Percentiles rank a stretch among this genome's conserved stretches.
These are phyloP conservation scores for Rhinolophus sinicus DNA, from an alignment of 2,113 vertebrate genomes.

Conservation along the genomic window DNA sequence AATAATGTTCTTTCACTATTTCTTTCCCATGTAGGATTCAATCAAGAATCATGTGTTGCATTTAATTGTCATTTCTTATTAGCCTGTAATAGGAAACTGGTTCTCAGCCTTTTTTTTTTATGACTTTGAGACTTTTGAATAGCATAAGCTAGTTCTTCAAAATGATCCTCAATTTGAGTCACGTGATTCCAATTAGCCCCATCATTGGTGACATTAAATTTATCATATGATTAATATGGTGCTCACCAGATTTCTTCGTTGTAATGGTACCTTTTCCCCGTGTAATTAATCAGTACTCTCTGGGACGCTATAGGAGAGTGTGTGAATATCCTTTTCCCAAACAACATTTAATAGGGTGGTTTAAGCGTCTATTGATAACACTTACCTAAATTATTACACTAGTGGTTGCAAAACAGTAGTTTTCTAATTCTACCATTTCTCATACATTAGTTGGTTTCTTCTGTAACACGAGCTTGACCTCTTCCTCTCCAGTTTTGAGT, in stretches of 20 bases:
- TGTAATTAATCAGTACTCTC: neutral
- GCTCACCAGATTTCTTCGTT: neutral
- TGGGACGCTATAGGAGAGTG: neutral
- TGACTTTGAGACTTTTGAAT: neutral
- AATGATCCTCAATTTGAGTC: neutral
- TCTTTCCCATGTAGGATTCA: neutral
- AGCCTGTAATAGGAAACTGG: neutral
- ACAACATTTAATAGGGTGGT: neutral
- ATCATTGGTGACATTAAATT: neutral
- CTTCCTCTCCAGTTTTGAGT: neutral
- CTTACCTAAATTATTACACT: neutral
- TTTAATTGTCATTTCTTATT: constrained; percentile 13
- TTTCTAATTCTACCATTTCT: neutral
- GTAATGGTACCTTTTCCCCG: neutral
- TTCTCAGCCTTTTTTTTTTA: neutral
- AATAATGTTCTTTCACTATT: neutral
- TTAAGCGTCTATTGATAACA: neutral
- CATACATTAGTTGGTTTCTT: neutral
- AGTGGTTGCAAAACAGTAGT: neutral
- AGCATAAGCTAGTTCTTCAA: neutral
- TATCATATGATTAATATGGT: neutral
- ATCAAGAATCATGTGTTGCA: neutral
- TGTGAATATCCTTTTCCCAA: neutral
- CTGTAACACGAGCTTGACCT: neutral
- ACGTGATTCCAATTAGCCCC: neutral